Evolutionary conservation across 2,113 vertebrate genomes (phyloP).

Genomic region (Tenrec ecaudatus): DNA sequence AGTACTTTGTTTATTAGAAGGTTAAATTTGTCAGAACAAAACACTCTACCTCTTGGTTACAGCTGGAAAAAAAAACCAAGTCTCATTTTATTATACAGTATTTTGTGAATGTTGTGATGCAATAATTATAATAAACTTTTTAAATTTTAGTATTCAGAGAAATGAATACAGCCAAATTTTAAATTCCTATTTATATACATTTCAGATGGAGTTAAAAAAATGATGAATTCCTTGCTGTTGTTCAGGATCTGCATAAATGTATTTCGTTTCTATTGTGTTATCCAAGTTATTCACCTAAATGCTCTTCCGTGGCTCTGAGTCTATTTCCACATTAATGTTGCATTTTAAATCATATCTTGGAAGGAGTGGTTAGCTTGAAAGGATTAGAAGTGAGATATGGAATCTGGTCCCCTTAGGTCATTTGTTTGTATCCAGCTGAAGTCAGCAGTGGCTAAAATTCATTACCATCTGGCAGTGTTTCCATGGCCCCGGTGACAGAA

Average conservation of each 20-base stretch:
- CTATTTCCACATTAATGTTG: slow-evolving; percentile 34
- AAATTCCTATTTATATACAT: background rate
- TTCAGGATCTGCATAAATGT: background rate
- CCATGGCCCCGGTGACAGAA: slow-evolving; percentile 77
- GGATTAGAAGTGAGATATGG: slow-evolving; percentile 52
- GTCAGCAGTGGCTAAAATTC: slow-evolving; percentile 83
- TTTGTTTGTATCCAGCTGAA: slow-evolving; percentile 83
- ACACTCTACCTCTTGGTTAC: background rate
- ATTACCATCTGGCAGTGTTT: slow-evolving; percentile 83
- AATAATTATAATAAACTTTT: slow-evolving; percentile 50
- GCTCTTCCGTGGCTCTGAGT: background rate
- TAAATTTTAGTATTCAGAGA: background rate
- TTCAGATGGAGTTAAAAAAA: slow-evolving; percentile 51
- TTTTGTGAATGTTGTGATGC: slow-evolving; percentile 22
- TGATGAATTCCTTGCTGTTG: background rate
- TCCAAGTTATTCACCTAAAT: slow-evolving; percentile 23
- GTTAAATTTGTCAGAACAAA: slow-evolving; percentile 38
- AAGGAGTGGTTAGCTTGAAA: slow-evolving; percentile 61
- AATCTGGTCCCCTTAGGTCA: slow-evolving; percentile 74
- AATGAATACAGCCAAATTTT: background rate
- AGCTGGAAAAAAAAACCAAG: background rate
- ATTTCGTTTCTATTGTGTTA: slow-evolving; percentile 12
- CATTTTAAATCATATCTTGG: slow-evolving; percentile 60
- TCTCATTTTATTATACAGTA: slow-evolving; percentile 5
- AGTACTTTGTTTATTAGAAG: slow-evolving; percentile 3